Evolutionary conservation across 2,888 invertebrate species (phyloP).

Genomic region (Calephelis perditalis): DNA sequence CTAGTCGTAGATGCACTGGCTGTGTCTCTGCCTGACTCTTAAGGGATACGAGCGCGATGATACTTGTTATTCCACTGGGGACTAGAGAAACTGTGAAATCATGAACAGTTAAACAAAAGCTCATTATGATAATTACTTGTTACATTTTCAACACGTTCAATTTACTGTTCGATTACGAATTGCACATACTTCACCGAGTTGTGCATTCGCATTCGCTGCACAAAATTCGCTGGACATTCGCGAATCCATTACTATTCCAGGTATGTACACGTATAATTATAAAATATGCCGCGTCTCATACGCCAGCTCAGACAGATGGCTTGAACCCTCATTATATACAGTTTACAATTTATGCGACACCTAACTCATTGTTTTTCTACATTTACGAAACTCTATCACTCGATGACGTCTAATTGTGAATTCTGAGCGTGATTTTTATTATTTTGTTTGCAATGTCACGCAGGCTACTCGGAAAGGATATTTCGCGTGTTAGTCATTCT

Average conservation of each 20-base stretch:
- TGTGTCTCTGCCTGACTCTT: no score
- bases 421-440: constrained; percentile 58
- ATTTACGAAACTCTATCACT: constrained; percentile 56
- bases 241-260: constrained; percentile 57
- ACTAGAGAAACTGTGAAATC: neutral
- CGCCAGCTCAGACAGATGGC: constrained; percentile 56
- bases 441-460: constrained; percentile 63
- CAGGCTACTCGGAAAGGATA: constrained; percentile 66
- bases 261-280: constrained; percentile 58
- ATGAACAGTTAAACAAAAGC: neutral
- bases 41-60: no score
- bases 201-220: constrained; percentile 45
- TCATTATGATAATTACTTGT: neutral
- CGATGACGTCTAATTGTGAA: constrained; percentile 50
- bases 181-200: constrained; percentile 8
- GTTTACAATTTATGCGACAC: constrained; percentile 59
- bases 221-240: constrained; percentile 56
- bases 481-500: constrained; percentile 64
- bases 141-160: constrained; percentile 2
- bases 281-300: constrained; percentile 55
- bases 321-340: constrained; percentile 48
- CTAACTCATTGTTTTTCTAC: constrained; percentile 61
- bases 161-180: neutral
- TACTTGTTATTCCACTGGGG: no score
- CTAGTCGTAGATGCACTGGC: no score